Evolutionary conservation across 1,140 invertebrate genomes (phyloP).

Genomic region (Drosophila azteca): DNA sequence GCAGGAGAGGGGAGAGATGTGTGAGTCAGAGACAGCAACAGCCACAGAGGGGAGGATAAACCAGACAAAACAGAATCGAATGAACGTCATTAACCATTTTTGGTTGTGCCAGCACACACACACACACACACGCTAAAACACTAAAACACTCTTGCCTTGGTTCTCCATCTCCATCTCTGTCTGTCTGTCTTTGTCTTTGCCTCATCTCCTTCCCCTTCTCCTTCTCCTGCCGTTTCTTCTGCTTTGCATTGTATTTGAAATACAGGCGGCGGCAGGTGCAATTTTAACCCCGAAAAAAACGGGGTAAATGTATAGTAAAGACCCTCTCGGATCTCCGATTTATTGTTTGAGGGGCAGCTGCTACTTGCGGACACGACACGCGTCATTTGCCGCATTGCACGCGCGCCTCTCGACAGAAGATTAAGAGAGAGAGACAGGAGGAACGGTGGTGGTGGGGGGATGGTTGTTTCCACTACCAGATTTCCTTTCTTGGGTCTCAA

Average conservation of each 20-base stretch:
- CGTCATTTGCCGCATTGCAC: slow-evolving; percentile 58
- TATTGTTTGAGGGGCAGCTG: slow-evolving; percentile 38
- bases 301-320: slow-evolving; percentile 2
- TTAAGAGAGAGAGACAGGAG: neutral
- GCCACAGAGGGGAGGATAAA: neutral
- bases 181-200: no score
- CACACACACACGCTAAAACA: neutral
- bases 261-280: slow-evolving; percentile 30
- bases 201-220: no score
- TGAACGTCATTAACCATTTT: slow-evolving; percentile 41
- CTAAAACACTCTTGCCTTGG: neutral
- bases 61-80: slow-evolving; percentile 1
- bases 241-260: slow-evolving; percentile 35
- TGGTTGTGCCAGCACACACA: neutral
- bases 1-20: neutral
- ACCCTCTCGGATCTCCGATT: slow-evolving; percentile 56
- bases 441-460: neutral
- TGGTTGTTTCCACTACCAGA: slow-evolving; percentile 38
- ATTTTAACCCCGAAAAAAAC: slow-evolving; percentile 34
- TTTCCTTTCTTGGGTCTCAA: slow-evolving; percentile 31
- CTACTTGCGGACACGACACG: slow-evolving; percentile 51
- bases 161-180: neutral
- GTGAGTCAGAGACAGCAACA: slow-evolving; percentile 7
- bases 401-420: slow-evolving; percentile 26
- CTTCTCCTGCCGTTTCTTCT: neutral